Conservation (phyloP, 2,113 vertebrate genomes). For the Chinchilla lanigera region DNA sequence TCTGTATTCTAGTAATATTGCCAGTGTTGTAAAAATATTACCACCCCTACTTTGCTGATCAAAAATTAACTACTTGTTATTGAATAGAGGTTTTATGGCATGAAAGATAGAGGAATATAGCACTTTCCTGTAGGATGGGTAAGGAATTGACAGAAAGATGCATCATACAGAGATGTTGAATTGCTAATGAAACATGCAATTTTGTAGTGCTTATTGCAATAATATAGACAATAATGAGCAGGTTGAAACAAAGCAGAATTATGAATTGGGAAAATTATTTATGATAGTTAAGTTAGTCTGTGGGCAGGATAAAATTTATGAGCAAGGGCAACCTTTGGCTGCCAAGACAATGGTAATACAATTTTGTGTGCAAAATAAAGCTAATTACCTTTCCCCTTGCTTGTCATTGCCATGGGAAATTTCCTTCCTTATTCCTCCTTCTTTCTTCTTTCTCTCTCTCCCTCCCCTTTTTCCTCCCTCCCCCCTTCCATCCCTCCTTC, state of each 20-base stretch:
- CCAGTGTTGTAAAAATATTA: conserved; percentile 69
- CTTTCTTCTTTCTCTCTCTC: not conserved
- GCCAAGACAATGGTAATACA: conserved; percentile 63
- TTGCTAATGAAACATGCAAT: conserved; percentile 52
- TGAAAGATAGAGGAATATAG: conserved; percentile 51
- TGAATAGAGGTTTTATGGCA: conserved; percentile 70
- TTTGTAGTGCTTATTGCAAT: conserved; percentile 59
- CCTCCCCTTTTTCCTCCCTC: accelerated
- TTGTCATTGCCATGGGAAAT: conserved; percentile 44
- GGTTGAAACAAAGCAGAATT: conserved; percentile 51
- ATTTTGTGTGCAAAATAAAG: conserved; percentile 61
- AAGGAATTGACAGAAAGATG: conserved; percentile 30
- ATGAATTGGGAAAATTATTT: conserved; percentile 77
- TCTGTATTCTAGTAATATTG: conserved; percentile 73
- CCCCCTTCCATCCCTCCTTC: not conserved
- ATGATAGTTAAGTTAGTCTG: conserved; percentile 66
- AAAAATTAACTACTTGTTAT: conserved; percentile 77
- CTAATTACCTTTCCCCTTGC: conserved; percentile 48
- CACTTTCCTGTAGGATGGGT: conserved; percentile 39
- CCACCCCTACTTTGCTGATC: conserved; percentile 52
- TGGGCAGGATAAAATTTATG: conserved; percentile 70
- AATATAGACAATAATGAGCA: conserved; percentile 66
- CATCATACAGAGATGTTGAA: conserved; percentile 45
- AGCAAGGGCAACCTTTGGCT: conserved; percentile 63
- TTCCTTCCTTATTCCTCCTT: not conserved